phyloP scores from a whole-genome alignment of 2,888 invertebrate species.

The Scaptomyza reducta region DNA sequence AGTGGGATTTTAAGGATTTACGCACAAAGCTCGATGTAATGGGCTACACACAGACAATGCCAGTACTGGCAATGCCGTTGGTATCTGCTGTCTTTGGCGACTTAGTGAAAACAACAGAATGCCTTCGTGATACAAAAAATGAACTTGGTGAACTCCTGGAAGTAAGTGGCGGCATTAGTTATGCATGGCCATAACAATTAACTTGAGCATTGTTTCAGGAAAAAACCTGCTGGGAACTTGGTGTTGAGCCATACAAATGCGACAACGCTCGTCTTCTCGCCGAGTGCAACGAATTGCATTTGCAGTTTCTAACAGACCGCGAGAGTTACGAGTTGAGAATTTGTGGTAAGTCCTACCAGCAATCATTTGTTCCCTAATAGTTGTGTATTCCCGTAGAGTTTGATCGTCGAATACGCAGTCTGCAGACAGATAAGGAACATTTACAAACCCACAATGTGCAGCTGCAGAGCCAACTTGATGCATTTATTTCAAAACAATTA shows the following conservation, averaged over 20 bases:
- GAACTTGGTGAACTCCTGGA: conserved; percentile 89
- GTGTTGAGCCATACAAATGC: conserved; percentile 91
- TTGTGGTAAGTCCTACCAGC: conserved; percentile 82
- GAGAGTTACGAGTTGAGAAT: conserved; percentile 87
- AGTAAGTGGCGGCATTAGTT: conserved; percentile 82
- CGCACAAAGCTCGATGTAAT: conserved; percentile 91
- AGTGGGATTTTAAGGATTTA: conserved; percentile 80
- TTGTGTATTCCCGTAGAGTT: conserved; percentile 82
- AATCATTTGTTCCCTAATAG: not conserved
- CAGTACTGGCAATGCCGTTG: conserved; percentile 90
- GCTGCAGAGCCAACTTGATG: conserved; percentile 84
- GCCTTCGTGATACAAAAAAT: conserved; percentile 92
- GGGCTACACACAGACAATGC: conserved; percentile 91
- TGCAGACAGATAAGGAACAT: conserved; percentile 85
- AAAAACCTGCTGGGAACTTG: conserved; percentile 88
- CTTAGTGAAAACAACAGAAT: conserved; percentile 94
- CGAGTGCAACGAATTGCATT: conserved; percentile 90
- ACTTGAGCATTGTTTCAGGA: conserved; percentile 85
- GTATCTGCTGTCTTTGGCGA: conserved; percentile 93
- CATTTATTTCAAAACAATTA: conserved; percentile 84
- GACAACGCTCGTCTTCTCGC: conserved; percentile 91
- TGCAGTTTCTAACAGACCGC: conserved; percentile 87
- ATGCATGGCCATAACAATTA: not conserved
- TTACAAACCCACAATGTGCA: conserved; percentile 85
- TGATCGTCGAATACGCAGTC: conserved; percentile 85